Evolutionary conservation across 1,140 invertebrate genomes (phyloP).

Genomic region (Apocrypta bakeri): DNA sequence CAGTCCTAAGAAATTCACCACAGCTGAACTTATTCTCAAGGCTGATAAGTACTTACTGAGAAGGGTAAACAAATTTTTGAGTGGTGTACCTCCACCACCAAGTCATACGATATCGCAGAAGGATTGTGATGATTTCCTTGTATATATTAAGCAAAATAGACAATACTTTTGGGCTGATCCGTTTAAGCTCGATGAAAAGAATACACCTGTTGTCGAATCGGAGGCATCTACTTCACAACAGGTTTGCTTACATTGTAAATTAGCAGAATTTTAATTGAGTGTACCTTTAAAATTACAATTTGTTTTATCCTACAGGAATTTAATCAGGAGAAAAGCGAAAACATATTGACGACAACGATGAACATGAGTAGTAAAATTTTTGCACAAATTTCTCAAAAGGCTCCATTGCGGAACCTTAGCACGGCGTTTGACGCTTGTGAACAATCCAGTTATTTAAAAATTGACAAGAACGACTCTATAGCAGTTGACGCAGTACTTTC

Average conservation of each 20-base stretch:
- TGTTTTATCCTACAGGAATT: neutral
- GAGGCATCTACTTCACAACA: neutral
- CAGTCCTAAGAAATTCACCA: conserved; percentile 58
- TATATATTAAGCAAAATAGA: conserved; percentile 68
- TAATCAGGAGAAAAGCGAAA: neutral
- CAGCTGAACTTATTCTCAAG: conserved; percentile 61
- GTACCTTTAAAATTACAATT: neutral
- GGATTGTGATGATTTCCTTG: conserved; percentile 78
- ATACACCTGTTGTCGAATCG: neutral
- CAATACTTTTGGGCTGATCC: conserved; percentile 68
- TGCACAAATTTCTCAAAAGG: conserved; percentile 46
- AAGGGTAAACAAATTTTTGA: conserved; percentile 66
- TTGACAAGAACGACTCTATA: conserved; percentile 33
- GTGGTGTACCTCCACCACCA: conserved; percentile 80
- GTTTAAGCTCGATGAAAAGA: conserved; percentile 61
- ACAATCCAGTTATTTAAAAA: conserved; percentile 53
- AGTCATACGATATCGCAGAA: conserved; percentile 78
- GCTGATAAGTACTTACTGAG: conserved; percentile 61
- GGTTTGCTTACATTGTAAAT: neutral
- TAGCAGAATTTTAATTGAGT: neutral
- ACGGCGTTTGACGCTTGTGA: conserved; percentile 65
- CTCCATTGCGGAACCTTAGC: conserved; percentile 60
- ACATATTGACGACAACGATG: neutral
- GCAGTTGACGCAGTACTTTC: neutral
- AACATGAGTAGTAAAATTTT: conserved; percentile 26